Evolutionary conservation across 2,113 vertebrate species (phyloP).

Genomic region (Calonectris borealis): DNA sequence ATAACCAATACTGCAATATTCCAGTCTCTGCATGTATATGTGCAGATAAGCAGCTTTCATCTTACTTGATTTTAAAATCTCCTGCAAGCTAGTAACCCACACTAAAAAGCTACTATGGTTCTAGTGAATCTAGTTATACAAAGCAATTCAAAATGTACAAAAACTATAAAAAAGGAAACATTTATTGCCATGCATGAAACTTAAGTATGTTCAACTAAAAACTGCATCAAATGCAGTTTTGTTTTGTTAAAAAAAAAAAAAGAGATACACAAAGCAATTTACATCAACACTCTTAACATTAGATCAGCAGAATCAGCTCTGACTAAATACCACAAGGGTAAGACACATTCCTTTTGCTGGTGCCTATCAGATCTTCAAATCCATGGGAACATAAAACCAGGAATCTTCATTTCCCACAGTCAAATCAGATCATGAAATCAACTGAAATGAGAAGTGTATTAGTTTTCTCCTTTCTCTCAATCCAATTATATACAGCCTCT

Average conservation of each 20-base stretch:
- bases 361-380: constrained; percentile 77
- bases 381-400: constrained; percentile 56
- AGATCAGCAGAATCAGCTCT: constrained; percentile 67
- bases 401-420: constrained; percentile 57
- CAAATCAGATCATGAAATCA: constrained; percentile 78
- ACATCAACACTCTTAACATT: constrained; percentile 66
- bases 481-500: not conserved
- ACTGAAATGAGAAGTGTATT: constrained; percentile 70
- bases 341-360: constrained; percentile 80
- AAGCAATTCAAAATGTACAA: constrained; percentile 77
- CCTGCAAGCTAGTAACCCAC: constrained; percentile 43
- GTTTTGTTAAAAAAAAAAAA: not conserved
- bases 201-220: constrained; percentile 68
- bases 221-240: constrained; percentile 68
- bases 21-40: constrained; percentile 59
- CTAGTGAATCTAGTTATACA: constrained; percentile 59
- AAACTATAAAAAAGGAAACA: constrained; percentile 73
- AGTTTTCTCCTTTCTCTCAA: constrained; percentile 13
- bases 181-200: constrained; percentile 69
- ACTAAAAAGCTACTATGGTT: constrained; percentile 53
- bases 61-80: constrained; percentile 49
- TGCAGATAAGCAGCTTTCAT: constrained; percentile 60
- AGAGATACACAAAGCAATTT: constrained; percentile 67
- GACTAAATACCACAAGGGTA: constrained; percentile 67
- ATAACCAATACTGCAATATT: constrained; percentile 70